Percentiles rank a stretch among this genome's conserved stretches.
phyloP scores from a whole-genome alignment of 2,888 invertebrate genomes.

The Ophion obscuratus region DNA sequence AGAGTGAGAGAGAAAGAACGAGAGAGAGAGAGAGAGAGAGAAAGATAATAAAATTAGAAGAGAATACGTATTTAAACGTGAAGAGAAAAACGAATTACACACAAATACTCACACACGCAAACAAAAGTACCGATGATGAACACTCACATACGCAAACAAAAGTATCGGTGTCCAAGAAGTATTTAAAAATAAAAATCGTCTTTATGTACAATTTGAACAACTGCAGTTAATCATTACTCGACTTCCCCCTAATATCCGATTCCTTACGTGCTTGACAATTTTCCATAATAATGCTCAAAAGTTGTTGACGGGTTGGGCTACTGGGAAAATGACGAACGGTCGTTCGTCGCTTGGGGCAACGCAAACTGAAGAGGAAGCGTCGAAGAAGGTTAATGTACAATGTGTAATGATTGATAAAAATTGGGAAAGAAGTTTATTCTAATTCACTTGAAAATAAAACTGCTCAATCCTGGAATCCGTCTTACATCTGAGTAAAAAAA shows the following conservation, averaged over 20 bases:
- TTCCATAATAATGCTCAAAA: neutral
- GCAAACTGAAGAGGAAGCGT: too few species aligned
- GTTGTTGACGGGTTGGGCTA: too few species aligned
- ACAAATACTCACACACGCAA: constrained; percentile 42
- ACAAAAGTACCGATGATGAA: neutral
- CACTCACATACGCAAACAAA: constrained; percentile 71
- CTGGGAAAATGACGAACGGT: too few species aligned
- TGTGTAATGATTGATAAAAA: too few species aligned
- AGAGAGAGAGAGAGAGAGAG: constrained; percentile 36
- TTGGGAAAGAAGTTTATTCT: too few species aligned
- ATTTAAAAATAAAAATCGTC: constrained; percentile 83
- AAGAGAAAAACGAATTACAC: constrained; percentile 47
- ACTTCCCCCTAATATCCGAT: neutral
- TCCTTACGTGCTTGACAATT: neutral
- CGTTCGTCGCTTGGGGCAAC: too few species aligned
- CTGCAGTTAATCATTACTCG: constrained; percentile 14
- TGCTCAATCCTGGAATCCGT: too few species aligned
- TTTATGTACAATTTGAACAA: constrained; percentile 82
- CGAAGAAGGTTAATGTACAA: too few species aligned
- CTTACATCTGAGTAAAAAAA: too few species aligned
- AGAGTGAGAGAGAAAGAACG: constrained; percentile 30
- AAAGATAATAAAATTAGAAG: constrained; percentile 43
- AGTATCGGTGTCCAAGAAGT: constrained; percentile 82
- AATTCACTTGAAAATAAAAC: too few species aligned
- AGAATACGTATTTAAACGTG: constrained; percentile 64